These are phyloP conservation scores for Coracopsis vasa DNA, from an alignment of 2,113 vertebrate genomes.

Conservation along the genomic window DNA sequence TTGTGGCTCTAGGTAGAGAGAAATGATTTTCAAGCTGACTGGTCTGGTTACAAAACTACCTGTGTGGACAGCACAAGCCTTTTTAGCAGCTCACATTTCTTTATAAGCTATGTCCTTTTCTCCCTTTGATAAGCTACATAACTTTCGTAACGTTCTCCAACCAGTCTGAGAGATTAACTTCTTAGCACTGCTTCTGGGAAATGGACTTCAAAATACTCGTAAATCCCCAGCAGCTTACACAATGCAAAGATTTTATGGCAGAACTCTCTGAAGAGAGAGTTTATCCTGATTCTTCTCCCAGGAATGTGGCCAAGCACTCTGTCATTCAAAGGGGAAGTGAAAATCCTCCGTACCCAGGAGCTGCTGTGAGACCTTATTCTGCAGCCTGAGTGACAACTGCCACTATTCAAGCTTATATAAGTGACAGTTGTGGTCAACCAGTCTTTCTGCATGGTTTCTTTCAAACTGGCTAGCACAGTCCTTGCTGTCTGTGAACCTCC, in stretches of 20 bases:
- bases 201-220: background rate
- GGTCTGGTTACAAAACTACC: background rate
- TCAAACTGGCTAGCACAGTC: background rate
- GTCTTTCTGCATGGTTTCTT: background rate
- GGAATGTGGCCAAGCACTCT: accelerated
- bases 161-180: background rate
- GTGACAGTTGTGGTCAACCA: accelerated
- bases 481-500: background rate
- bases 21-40: background rate
- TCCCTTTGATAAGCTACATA: background rate
- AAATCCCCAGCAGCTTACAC: background rate
- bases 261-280: background rate
- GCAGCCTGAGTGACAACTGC: background rate
- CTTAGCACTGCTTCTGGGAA: background rate
- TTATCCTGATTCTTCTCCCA: background rate
- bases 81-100: background rate
- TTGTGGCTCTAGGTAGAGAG: too few species aligned
- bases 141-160: background rate
- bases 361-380: background rate
- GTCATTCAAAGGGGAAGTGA: too few species aligned
- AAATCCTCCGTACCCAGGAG: background rate
- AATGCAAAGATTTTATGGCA: background rate
- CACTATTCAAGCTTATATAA: accelerated
- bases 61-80: too few species aligned
- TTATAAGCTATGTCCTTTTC: background rate